Conservation (phyloP, 2,888 invertebrate species). For the Julus scandinavius region DNA sequence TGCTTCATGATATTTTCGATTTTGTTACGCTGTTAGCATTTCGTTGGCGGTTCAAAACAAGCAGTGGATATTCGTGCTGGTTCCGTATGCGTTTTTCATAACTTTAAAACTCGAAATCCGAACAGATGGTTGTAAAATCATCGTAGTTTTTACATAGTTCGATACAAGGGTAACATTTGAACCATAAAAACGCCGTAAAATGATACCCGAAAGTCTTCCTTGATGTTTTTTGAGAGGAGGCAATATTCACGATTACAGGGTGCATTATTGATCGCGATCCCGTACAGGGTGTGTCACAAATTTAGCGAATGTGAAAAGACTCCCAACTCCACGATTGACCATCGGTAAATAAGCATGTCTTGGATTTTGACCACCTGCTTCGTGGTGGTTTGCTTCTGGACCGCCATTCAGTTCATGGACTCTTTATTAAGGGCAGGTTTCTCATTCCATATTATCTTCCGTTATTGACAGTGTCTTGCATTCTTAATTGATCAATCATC, state of each 20-base stretch:
- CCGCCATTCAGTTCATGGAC: conserved; percentile 47
- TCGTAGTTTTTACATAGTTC: too few species aligned
- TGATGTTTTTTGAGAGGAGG: not conserved
- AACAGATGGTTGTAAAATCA: too few species aligned
- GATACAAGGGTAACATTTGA: not conserved
- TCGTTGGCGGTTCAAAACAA: too few species aligned
- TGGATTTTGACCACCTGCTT: conserved; percentile 16
- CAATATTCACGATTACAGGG: not conserved
- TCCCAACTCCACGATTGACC: not conserved
- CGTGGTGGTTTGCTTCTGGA: conserved; percentile 47
- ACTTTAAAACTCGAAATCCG: too few species aligned
- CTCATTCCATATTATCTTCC: not conserved
- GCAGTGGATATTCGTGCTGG: too few species aligned
- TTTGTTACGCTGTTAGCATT: too few species aligned
- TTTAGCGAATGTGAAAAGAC: not conserved
- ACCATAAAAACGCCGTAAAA: not conserved
- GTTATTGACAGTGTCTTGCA: not conserved
- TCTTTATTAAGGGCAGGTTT: conserved; percentile 39
- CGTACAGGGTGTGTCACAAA: not conserved
- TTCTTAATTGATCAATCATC: not conserved
- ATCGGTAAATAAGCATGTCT: not conserved
- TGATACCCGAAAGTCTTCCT: not conserved
- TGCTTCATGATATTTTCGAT: not conserved
- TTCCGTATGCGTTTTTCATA: too few species aligned
- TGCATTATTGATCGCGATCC: not conserved